phyloP scores from a whole-genome alignment of 1,140 invertebrate genomes.

The Drosophila subpulchrella region DNA sequence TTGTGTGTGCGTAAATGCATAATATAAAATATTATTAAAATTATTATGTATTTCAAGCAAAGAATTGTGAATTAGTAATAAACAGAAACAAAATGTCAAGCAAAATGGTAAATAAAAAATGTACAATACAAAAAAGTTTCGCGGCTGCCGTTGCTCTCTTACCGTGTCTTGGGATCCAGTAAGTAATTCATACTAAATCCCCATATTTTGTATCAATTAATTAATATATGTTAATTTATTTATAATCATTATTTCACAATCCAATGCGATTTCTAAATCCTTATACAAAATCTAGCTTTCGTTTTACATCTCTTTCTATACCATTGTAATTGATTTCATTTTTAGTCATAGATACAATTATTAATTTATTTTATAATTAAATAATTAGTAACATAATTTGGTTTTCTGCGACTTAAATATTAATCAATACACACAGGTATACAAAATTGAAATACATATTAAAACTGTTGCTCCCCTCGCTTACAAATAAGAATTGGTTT shows the following conservation, averaged over 20 bases:
- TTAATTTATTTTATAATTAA: slow-evolving; percentile 65
- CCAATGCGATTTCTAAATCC: slow-evolving; percentile 58
- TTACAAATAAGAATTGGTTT: slow-evolving; percentile 29
- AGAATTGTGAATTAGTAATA: slow-evolving; percentile 82
- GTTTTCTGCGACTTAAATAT: slow-evolving; percentile 77
- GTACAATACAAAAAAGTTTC: slow-evolving; percentile 23
- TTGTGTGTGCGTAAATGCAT: slow-evolving; percentile 59
- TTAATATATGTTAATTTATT: slow-evolving; percentile 55
- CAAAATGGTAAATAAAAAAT: slow-evolving; percentile 78
- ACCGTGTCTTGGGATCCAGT: background rate
- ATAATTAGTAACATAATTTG: slow-evolving; percentile 83
- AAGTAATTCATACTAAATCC: background rate
- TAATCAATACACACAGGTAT: slow-evolving; percentile 59
- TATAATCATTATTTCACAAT: slow-evolving; percentile 54
- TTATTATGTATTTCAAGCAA: slow-evolving; percentile 80
- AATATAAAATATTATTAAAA: slow-evolving; percentile 73
- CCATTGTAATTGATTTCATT: slow-evolving; percentile 72
- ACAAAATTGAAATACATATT: slow-evolving; percentile 37
- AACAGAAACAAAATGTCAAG: slow-evolving; percentile 67
- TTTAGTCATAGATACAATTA: slow-evolving; percentile 67
- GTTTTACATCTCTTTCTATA: slow-evolving; percentile 47
- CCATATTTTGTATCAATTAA: slow-evolving; percentile 2
- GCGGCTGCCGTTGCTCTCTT: background rate
- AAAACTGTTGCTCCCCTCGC: slow-evolving; percentile 7
- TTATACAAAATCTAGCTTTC: slow-evolving; percentile 74